Conservation (phyloP, 64 coral and sea anemone genomes). For the Pocillopora verrucosa region DNA sequence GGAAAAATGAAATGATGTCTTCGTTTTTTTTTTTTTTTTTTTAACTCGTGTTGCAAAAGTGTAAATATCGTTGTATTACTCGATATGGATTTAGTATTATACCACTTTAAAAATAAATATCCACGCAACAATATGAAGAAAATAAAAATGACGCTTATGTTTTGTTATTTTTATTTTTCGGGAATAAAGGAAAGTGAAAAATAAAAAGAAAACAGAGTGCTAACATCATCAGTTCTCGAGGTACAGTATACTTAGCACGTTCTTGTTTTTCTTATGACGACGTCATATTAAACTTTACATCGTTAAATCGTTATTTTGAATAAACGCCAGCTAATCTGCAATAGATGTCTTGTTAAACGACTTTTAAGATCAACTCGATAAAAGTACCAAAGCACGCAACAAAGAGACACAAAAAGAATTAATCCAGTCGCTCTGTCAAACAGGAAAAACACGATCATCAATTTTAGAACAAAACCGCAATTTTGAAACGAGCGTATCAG, state of each 20-base stretch:
- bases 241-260: too few species aligned
- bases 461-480: conserved; percentile 17
- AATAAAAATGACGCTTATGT: neutral
- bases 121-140: neutral
- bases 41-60: too few species aligned
- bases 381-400: conserved; percentile 15
- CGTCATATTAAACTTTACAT: neutral
- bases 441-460: conserved; percentile 14
- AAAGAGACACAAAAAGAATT: neutral
- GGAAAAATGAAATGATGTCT: too few species aligned
- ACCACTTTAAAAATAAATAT: neutral
- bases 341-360: neutral
- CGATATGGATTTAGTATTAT: neutral
- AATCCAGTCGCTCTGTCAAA: neutral
- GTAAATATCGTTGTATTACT: neutral
- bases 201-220: too few species aligned
- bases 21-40: too few species aligned
- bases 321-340: neutral
- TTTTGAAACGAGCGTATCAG: neutral
- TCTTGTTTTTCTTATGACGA: too few species aligned
- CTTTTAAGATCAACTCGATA: conserved; percentile 10
- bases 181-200: too few species aligned
- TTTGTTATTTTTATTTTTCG: neutral
- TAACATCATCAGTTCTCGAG: too few species aligned
- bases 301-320: neutral